Evolutionary conservation across 2,888 invertebrate genomes (phyloP), one percentile per base, ranked within the genome.

Genomic region (Cybosia mesomella): DNA sequence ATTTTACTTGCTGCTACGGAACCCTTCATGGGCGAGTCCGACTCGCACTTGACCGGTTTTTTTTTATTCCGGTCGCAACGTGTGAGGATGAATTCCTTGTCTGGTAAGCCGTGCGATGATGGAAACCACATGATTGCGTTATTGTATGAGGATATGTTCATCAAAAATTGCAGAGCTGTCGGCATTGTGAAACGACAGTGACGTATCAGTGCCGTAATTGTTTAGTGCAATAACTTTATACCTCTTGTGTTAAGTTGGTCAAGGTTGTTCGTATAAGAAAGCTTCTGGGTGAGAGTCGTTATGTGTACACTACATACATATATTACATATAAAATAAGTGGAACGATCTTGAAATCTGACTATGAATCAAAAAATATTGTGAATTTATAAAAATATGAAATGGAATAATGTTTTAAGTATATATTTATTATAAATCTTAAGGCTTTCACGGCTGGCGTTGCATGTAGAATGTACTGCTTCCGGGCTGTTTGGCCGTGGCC

Each of bases 251-350:
- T 4, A 71, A 68, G 66, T 75, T 11, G 69, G 79, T 68, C 79
- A 79, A 79, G 79, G 79, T 73, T 68, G 24, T 32, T 21, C 54
- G 54, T 24, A 34, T 58, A 72, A 75, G 75, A 77, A 75, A 78
- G 70, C 57, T 22, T 61, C 24, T 22, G 24, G 34, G 7, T 55
- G 55, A 55, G 55, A 58, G 34, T 58, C 9, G 58, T n/a, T 64
- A 36, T 57, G 55, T 11, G 24, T 55, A 55, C 22, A 10, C 10
- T 43, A n/a, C 21, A 24, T 9, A 21, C 15, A 55, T 24, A 22
- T 55, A 55, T 55, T 55, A 22, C 24, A 57, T 57, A 54, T 34
- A 53, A 11, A 39, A 28, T 28, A 34, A 22, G 55, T 65, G 32
- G 59, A 24, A 65, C 58, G 53, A 4, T 36, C 36, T 34, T 36